A percentile compares a stretch with the other conserved stretches of the same genome.
These are phyloP conservation scores for Apotomis betuletana DNA, from an alignment of 2,888 invertebrate genomes.

Conservation along the genomic window DNA sequence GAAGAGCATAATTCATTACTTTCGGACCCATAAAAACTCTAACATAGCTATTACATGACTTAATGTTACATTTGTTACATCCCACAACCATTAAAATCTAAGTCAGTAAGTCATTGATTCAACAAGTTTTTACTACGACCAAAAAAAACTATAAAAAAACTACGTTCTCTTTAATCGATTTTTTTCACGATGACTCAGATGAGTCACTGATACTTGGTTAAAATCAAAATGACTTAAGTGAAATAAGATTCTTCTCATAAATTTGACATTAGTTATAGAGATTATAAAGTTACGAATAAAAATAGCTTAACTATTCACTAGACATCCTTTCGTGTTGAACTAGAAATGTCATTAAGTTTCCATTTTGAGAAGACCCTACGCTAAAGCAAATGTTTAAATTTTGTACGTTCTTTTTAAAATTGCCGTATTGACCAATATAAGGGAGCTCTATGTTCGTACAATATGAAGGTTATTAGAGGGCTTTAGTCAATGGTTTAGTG, in stretches of 20 bases:
- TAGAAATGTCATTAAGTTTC: not conserved
- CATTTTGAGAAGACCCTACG: not conserved
- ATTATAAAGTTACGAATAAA: not conserved
- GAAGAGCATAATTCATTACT: slow-evolving; percentile 3
- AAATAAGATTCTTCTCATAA: not conserved
- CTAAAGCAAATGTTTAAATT: not conserved
- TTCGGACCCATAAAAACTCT: not conserved
- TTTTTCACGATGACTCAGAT: slow-evolving; percentile 21
- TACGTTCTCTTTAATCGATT: slow-evolving; percentile 25
- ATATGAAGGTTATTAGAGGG: not conserved
- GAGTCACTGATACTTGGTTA: not conserved
- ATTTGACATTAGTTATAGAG: not conserved
- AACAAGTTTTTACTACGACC: slow-evolving; percentile 25
- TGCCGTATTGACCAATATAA: not conserved
- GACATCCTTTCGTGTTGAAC: not conserved
- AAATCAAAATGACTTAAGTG: not conserved
- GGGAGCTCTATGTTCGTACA: not conserved
- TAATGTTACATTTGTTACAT: not conserved
- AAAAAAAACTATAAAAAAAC: slow-evolving; percentile 1
- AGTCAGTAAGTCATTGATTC: slow-evolving; percentile 37
- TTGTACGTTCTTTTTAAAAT: slow-evolving; percentile 8
- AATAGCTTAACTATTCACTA: not conserved
- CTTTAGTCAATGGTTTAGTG: too few relatives aligned
- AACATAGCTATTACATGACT: slow-evolving; percentile 10
- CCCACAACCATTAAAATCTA: slow-evolving; percentile 23